Evolutionary conservation across 2,113 vertebrate genomes (phyloP), one percentile per base, ranked within the genome.

Genomic region (Cryptoleucopteryx plumbea): DNA sequence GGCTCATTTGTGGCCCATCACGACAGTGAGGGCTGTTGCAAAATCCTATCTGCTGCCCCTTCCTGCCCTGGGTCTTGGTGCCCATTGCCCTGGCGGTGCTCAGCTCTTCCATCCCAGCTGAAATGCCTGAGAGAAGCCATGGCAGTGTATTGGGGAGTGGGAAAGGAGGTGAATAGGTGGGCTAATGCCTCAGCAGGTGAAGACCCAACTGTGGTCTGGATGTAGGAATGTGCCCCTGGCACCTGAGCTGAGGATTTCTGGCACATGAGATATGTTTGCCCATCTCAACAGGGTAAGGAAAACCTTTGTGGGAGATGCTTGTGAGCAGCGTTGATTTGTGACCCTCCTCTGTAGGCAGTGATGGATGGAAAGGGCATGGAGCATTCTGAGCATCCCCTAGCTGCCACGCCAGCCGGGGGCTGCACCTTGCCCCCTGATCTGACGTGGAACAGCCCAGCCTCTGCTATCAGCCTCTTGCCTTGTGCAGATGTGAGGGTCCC

Each of bases 341-440:
- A 53, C 42, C 17, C 19, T 47, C 18, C n/a, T n/a, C 26, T n/a
- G n/a, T 16, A 86, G 38, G 38, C 19, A 56, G 59, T 0, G 13
- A 15, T 48, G 70, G 65, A 16, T n/a, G 31, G 26, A 29, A 48
- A 71, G 48, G 53, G n/a, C 36, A 27, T 0, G 2, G 34, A 53
- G 73, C 53, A 67, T n/a, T 38, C 38, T 6, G 17, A 59, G 75
- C 56, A 22, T 43, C 21, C 7, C 55, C 22, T 6, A 22, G 29
- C 23, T 53, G 22, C 66, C 1, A 0, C 26, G 13, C 29, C 59
- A 85, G 42, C 58, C 0, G 0, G 70, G 59, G 38, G 45, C 47
- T 68, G 82, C 42, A 7, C 45, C 62, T 55, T 31, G n/a, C 2
- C 8, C 61, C 27, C 12, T 15, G 10, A 8, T 5, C 43, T n/a